Evolutionary conservation across 2,888 invertebrate species (phyloP).

Genomic region (Allolobophora icterica): DNA sequence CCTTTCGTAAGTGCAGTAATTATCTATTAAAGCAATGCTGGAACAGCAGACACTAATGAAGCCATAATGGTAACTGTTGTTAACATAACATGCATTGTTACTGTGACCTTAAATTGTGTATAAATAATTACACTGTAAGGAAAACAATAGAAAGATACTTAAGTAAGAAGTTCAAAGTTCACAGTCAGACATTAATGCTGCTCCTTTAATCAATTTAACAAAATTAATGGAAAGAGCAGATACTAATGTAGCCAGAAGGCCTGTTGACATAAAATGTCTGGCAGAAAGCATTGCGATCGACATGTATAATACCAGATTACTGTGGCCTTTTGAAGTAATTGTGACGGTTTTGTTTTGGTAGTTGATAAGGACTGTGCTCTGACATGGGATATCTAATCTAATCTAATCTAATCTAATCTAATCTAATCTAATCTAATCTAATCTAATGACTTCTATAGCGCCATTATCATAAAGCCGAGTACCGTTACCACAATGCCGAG

Average conservation of each 20-base stretch:
- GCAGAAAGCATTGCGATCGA: background rate
- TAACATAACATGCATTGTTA: too few species aligned
- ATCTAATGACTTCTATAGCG: background rate
- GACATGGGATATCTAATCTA: background rate
- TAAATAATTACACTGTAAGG: too few species aligned
- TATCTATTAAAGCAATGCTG: too few species aligned
- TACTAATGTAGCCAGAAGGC: background rate
- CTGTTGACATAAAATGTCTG: background rate
- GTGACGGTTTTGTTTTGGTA: background rate
- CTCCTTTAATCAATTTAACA: background rate
- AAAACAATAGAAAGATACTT: too few species aligned
- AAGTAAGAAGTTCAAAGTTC: too few species aligned
- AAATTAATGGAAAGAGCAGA: background rate
- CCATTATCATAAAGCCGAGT: too few species aligned
- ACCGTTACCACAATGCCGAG: too few species aligned
- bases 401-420: too few species aligned
- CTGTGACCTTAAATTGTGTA: too few species aligned
- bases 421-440: too few species aligned
- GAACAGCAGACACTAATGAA: background rate
- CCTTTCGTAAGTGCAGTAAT: background rate
- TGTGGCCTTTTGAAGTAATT: too few species aligned
- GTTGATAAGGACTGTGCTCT: background rate
- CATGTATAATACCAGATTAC: background rate
- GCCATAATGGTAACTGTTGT: background rate
- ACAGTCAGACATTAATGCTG: background rate